A percentile compares a stretch with the other conserved stretches of the same genome.
Conservation (phyloP, 2,888 invertebrate genomes). For the Orthosia gothica region DNA sequence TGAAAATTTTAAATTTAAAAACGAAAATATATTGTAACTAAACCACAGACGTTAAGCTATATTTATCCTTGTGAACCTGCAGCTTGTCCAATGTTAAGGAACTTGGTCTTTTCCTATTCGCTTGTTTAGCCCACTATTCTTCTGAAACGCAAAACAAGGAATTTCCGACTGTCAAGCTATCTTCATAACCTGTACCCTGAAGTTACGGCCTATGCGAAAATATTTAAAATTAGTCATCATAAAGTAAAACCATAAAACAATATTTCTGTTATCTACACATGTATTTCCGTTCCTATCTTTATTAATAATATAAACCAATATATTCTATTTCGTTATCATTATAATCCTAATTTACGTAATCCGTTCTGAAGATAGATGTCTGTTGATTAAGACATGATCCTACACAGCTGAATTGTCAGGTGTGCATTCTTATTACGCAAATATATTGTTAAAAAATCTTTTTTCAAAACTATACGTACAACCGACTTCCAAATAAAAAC, state of each 20-base stretch:
- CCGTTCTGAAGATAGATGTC: neutral
- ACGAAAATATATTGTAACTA: neutral
- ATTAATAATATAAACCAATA: conserved; percentile 10
- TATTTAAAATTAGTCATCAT: conserved; percentile 1
- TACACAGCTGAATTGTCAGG: neutral
- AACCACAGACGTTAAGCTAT: neutral
- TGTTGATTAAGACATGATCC: conserved; percentile 13
- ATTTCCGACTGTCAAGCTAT: too few relatives aligned
- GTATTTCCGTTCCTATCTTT: conserved; percentile 12
- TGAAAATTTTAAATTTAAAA: too few relatives aligned
- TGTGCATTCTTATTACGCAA: neutral
- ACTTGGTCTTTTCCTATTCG: neutral
- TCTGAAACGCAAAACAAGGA: neutral
- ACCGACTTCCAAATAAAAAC: too few relatives aligned
- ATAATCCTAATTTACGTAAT: conserved; percentile 27
- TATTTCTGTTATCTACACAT: neutral
- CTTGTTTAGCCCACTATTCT: neutral
- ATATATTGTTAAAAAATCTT: too few relatives aligned
- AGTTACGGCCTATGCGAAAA: neutral
- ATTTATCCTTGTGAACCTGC: neutral
- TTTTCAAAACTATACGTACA: too few relatives aligned
- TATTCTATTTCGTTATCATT: conserved; percentile 8
- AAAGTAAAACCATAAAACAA: neutral
- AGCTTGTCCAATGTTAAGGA: neutral
- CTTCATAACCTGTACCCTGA: too few relatives aligned